Evolutionary conservation across 2,888 invertebrate species (phyloP), one percentile per base, ranked within the genome.

Genomic region (Chymomyza procnemis): DNA sequence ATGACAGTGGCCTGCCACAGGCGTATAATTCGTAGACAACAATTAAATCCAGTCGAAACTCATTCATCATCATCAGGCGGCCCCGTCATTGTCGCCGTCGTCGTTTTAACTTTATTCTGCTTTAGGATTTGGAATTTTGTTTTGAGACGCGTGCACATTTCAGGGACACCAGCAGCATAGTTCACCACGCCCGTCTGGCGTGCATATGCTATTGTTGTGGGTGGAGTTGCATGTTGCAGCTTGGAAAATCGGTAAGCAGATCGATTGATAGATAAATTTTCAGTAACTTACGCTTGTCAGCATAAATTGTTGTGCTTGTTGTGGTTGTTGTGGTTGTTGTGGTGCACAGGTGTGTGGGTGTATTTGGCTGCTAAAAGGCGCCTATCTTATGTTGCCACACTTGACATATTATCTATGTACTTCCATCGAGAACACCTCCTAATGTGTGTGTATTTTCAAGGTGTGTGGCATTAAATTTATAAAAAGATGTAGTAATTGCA

Each of bases 241-340:
- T 19, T 56, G 18, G 22, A 56, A 71, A 70, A 77, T 79, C 80
- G 66, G 76, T 73, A 78, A 70, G 80, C 78, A 78, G 88, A 87
- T 87, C 83, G 84, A 84, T 84, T 75, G 84, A 83, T 80, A 84
- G 86, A 84, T 84, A 84, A 86, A 84, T 84, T 78, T 76, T 73
- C 74, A 80, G 76, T 76, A 78, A 87, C 87, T 85, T 50, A 71
- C 83, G 78, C 8, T 64, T 87, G 81, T 83, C 88, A 83, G 83
- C 83, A 67, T 76, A 73, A 70, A 66, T 34, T 54, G 50, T 48
- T 16, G 60, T n/a, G n/a, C n/a, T n/a, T n/a, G n/a, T n/a, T n/a
- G n/a, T n/a, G n/a, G n/a, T n/a, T n/a, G n/a, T n/a, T n/a, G n/a
- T n/a, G n/a, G n/a, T n/a, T n/a, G 58, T 34, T 19, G 57, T 22